Percentiles rank a stretch among this genome's conserved stretches.
Conservation (phyloP, 1,140 invertebrate species). For the Nymphalis io region DNA sequence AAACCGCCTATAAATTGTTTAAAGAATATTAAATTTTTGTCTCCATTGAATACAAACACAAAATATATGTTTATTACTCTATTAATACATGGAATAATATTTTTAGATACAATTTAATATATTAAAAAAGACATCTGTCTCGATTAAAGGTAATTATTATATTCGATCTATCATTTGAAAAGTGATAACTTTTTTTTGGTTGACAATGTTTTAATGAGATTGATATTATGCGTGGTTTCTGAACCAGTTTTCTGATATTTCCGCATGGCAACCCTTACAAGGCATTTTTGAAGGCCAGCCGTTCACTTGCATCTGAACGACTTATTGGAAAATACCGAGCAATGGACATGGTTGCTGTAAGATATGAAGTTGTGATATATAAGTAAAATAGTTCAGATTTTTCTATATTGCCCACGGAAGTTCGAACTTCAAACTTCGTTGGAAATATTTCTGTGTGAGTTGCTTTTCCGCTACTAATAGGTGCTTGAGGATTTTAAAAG, state of each 20-base stretch:
- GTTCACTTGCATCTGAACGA: conserved; percentile 44
- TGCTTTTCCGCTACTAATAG: too few relatives aligned
- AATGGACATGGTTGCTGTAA: not conserved
- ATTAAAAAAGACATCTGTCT: not conserved
- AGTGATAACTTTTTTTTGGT: conserved; percentile 20
- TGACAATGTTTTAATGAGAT: conserved; percentile 16
- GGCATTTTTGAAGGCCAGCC: conserved; percentile 46
- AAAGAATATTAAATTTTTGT: not conserved
- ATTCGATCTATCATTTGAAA: not conserved
- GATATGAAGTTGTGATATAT: conserved; percentile 3
- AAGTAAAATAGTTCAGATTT: not conserved
- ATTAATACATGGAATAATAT: too few relatives aligned
- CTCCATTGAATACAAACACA: too few relatives aligned
- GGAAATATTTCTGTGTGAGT: too few relatives aligned
- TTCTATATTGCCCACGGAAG: not conserved
- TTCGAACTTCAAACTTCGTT: too few relatives aligned
- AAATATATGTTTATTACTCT: too few relatives aligned
- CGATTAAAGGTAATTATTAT: not conserved
- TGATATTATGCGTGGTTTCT: conserved; percentile 37
- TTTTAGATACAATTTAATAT: too few relatives aligned
- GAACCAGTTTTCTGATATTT: conserved; percentile 45
- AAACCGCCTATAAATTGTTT: not conserved
- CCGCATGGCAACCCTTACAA: conserved; percentile 51
- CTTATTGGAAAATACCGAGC: conserved; percentile 30
- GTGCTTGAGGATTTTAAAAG: too few relatives aligned